These are phyloP conservation scores for Noturus placidus DNA, from an alignment of 2,113 vertebrate species.

Conservation along the genomic window DNA sequence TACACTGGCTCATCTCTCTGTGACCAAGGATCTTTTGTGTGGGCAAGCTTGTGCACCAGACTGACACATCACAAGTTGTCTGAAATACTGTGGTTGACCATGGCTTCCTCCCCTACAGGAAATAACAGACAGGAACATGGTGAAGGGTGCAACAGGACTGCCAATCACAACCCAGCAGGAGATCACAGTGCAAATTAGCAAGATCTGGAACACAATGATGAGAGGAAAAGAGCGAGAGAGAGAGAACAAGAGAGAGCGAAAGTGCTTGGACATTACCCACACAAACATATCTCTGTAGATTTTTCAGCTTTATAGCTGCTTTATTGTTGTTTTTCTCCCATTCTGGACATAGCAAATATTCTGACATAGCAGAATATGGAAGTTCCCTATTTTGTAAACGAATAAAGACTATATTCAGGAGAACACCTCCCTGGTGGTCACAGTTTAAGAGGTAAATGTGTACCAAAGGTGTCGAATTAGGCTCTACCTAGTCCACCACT, in stretches of 20 bases:
- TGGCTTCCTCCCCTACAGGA: slow-evolving; percentile 47
- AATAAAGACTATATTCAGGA: neutral
- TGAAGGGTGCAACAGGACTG: slow-evolving; percentile 52
- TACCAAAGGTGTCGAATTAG: slow-evolving; percentile 1
- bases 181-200: neutral
- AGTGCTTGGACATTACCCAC: slow-evolving; percentile 6
- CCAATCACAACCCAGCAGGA: slow-evolving; percentile 48
- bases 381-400: neutral
- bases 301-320: neutral
- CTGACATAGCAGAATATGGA: neutral
- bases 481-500: neutral
- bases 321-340: neutral
- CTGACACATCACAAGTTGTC: slow-evolving; percentile 36
- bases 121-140: slow-evolving; percentile 55
- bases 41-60: slow-evolving; percentile 11
- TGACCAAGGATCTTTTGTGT: slow-evolving; percentile 18
- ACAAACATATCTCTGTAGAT: neutral
- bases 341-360: neutral
- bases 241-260: slow-evolving; percentile 28
- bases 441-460: slow-evolving; percentile 1
- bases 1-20: slow-evolving; percentile 19
- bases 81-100: slow-evolving; percentile 33
- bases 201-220: slow-evolving; percentile 19
- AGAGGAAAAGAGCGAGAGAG: neutral
- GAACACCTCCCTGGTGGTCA: slow-evolving; percentile 6